phyloP scores from a whole-genome alignment of 2,888 invertebrate species.

The Portevinia maculata region DNA sequence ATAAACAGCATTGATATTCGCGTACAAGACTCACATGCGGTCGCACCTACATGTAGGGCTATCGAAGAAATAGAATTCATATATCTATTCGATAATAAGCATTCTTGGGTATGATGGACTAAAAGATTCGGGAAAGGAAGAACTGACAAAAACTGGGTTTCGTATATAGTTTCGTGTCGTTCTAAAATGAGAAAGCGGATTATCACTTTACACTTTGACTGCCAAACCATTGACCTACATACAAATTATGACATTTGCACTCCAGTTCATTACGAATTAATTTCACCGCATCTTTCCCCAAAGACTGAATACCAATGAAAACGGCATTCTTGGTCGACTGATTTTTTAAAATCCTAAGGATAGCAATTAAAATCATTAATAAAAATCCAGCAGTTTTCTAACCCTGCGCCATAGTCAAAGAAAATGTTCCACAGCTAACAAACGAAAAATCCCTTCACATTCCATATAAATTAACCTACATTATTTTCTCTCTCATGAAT shows the following conservation, averaged over 20 bases:
- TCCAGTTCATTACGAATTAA: neutral
- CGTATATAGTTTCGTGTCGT: too few species aligned
- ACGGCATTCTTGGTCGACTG: neutral
- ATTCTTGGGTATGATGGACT: too few species aligned
- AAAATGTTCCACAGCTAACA: neutral
- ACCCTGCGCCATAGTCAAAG: neutral
- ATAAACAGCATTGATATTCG: too few species aligned
- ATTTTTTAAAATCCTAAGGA: neutral
- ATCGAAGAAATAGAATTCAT: too few species aligned
- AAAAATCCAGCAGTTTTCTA: constrained; percentile 11
- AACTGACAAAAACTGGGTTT: too few species aligned
- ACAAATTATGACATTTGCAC: neutral
- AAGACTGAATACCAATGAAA: neutral
- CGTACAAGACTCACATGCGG: too few species aligned
- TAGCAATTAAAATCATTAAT: constrained; percentile 45
- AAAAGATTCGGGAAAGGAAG: too few species aligned
- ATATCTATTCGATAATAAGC: too few species aligned
- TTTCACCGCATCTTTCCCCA: neutral
- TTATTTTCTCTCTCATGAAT: constrained; percentile 22
- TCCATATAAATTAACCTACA: constrained; percentile 35
- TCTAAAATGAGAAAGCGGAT: too few species aligned
- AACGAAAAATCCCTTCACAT: constrained; percentile 3
- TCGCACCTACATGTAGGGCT: too few species aligned
- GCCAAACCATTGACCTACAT: too few species aligned
- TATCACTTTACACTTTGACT: too few species aligned